Conservation (phyloP, 92 coral and sea anemone genomes). For the Desmophyllum pertusum region DNA sequence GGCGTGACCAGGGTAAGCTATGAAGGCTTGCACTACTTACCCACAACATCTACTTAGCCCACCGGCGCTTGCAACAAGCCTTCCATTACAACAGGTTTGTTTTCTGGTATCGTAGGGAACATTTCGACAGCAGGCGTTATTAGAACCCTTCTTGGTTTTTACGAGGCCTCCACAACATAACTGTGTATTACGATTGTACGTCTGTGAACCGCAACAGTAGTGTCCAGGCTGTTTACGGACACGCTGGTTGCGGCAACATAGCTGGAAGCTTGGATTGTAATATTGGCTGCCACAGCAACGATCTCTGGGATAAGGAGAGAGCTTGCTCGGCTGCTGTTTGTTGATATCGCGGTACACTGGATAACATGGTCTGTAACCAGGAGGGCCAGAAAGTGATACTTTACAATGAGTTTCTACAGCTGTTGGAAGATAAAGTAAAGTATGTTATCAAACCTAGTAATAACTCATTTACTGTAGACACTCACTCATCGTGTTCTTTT, state of each 20-base stretch:
- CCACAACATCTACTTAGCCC: not conserved
- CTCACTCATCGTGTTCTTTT: too few relatives aligned
- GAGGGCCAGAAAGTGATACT: not conserved
- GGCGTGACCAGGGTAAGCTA: too few relatives aligned
- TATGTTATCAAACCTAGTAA: too few relatives aligned
- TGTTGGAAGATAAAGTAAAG: not conserved
- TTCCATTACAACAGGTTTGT: not conserved
- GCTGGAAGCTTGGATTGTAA: not conserved
- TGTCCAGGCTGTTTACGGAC: not conserved
- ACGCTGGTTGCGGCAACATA: not conserved
- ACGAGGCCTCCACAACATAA: not conserved
- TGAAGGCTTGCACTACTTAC: not conserved
- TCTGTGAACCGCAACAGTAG: not conserved
- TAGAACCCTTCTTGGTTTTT: not conserved
- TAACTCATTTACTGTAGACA: too few relatives aligned
- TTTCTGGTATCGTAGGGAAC: not conserved
- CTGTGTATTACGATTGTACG: not conserved
- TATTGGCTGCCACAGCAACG: not conserved
- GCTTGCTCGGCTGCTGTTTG: not conserved
- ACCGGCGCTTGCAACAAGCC: not conserved
- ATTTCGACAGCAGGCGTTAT: slow-evolving; percentile 7
- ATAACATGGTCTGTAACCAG: not conserved
- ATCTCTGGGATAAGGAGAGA: not conserved
- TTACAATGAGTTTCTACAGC: not conserved
- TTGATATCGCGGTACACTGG: not conserved